Evolutionary conservation across 1,140 invertebrate species (phyloP), one percentile per base, ranked within the genome.

Genomic region (Papilio machaon): DNA sequence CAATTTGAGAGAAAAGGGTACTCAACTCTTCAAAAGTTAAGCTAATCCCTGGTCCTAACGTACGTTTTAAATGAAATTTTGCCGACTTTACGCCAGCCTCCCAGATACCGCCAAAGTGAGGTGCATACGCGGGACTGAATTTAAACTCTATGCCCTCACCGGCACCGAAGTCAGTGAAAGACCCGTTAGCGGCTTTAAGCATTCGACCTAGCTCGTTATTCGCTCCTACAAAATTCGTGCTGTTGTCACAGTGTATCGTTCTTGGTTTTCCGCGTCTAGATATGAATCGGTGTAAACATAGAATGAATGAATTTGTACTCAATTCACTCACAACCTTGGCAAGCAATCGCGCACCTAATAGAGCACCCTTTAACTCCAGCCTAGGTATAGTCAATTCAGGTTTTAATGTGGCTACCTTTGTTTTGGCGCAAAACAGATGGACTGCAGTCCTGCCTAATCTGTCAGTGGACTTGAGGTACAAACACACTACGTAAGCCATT

Each of bases 341-440:
- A 6, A 58, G 54, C 5, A 58, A n/a, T n/a, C 73, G 54, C 8
- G 80, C 80, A 47, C 9, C 73, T 64, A 81, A 58, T 9, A 67
- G 11, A 11, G 54, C 58, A 4, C 43, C 73, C 60, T 38, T 64
- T 10, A 76, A 38, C 9, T 81, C 80, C 1, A 78, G 47, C 0
- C 80, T 30, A 8, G 80, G 80, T 23, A 81, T 76, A 5, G 73
- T 76, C 13, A 52, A 15, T 5, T 23, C 67, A 1, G 58, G 9
- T 70, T 81, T 77, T 5, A 43, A 17, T 15, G 74, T 74, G 1
- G 80, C 73, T n/a, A 81, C 73, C 17, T 54, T 49, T 2, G 43
- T 13, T 15, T 70, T 81, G 15, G 80, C 74, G 73, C 60, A 70
- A 46, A 81, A 38, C 15, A 81, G 46, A 10, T 74, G 43, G 11